Evolutionary conservation across 2,888 invertebrate genomes (phyloP).

Genomic region (Rhyacophila evoluta): DNA sequence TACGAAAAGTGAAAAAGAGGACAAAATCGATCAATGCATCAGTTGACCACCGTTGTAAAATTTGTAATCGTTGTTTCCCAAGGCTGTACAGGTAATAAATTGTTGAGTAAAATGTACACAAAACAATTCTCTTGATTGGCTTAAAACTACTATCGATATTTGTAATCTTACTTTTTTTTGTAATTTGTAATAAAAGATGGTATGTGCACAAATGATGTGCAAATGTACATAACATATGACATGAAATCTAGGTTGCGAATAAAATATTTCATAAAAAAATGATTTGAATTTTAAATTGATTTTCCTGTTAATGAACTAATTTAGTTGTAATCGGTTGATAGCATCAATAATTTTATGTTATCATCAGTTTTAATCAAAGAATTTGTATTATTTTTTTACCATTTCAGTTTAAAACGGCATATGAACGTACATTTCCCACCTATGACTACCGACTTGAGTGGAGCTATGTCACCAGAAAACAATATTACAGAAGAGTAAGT

Average conservation of each 20-base stretch:
- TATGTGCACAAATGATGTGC: no score
- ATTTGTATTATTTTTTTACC: constrained; percentile 3
- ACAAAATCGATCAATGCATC: background rate
- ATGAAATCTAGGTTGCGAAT: no score
- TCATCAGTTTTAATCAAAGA: no score
- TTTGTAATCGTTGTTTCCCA: constrained; percentile 48
- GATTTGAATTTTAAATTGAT: background rate
- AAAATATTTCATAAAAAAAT: no score
- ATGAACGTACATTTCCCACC: constrained; percentile 76
- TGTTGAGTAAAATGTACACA: background rate
- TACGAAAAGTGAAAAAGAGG: constrained; percentile 56
- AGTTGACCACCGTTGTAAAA: constrained; percentile 38
- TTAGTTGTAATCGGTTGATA: background rate
- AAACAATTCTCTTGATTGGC: no score
- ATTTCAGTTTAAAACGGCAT: constrained; percentile 52
- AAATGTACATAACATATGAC: no score
- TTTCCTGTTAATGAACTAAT: background rate
- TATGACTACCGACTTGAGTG: constrained; percentile 74
- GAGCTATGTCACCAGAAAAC: constrained; percentile 53
- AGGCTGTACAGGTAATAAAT: constrained; percentile 44
- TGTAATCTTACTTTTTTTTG: no score
- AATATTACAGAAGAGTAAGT: constrained; percentile 56
- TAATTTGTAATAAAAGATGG: no score
- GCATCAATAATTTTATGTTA: background rate
- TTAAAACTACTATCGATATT: no score